These are phyloP conservation scores for Scrobipalpa costella DNA, from an alignment of 2,888 invertebrate genomes.

Conservation along the genomic window DNA sequence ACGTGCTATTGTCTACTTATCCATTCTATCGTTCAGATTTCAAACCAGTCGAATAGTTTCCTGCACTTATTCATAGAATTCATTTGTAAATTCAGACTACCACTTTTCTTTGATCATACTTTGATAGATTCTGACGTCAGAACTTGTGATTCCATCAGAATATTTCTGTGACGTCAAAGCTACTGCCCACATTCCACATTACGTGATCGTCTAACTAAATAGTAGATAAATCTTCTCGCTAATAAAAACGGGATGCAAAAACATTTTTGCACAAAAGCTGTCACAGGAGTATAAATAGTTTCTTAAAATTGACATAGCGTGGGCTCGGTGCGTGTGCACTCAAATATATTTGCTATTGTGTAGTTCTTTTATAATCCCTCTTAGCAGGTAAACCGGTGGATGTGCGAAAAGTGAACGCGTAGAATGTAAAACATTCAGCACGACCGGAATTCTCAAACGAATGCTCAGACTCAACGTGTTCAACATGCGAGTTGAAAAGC, in stretches of 20 bases:
- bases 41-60: too few species aligned
- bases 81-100: too few species aligned
- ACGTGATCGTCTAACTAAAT: constrained; percentile 13
- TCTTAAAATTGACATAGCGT: constrained; percentile 40
- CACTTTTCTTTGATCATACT: too few species aligned
- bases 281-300: constrained; percentile 44
- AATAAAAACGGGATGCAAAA: constrained; percentile 24
- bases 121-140: constrained; percentile 6
- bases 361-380: constrained; percentile 18
- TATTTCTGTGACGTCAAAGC: constrained; percentile 17
- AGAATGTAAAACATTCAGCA: constrained; percentile 45
- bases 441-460: constrained; percentile 40
- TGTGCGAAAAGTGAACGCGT: constrained; percentile 41
- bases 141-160: constrained; percentile 5
- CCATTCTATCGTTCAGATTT: too few species aligned
- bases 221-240: constrained; percentile 21
- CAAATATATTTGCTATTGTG: constrained; percentile 5
- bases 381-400: constrained; percentile 7
- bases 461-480: constrained; percentile 41
- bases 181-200: constrained; percentile 16
- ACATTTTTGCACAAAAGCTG: constrained; percentile 33
- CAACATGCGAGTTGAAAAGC: constrained; percentile 39
- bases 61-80: neutral
- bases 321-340: constrained; percentile 42
- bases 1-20: too few species aligned